Evolutionary conservation across 2,113 vertebrate species (phyloP).

Genomic region (Catharus minimus): DNA sequence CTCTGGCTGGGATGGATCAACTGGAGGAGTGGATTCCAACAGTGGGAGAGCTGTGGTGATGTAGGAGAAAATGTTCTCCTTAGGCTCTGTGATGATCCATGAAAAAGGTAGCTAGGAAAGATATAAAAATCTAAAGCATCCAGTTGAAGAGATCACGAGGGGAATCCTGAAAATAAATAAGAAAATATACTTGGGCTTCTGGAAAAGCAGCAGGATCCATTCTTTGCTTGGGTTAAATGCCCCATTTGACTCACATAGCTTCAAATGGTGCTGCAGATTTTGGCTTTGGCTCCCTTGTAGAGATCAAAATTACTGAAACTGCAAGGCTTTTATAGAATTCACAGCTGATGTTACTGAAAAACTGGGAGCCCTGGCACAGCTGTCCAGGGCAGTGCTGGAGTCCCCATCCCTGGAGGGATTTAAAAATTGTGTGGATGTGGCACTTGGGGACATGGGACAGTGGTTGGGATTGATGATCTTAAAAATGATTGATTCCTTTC

Average conservation of each 20-base stretch:
- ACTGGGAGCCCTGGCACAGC: neutral
- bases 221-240: neutral
- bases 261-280: neutral
- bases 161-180: neutral
- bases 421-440: accelerated
- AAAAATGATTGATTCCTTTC: neutral
- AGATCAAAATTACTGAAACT: neutral
- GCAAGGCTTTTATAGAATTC: neutral
- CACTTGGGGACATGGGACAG: neutral
- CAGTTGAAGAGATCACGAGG: neutral
- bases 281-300: neutral
- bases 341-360: neutral
- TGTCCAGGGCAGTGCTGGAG: accelerated
- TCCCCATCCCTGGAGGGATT: neutral
- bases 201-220: neutral
- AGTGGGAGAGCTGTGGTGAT: neutral
- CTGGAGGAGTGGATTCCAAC: neutral
- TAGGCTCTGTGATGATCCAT: neutral
- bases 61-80: neutral
- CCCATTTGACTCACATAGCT: accelerated
- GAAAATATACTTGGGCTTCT: neutral
- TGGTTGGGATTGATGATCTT: neutral
- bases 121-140: neutral
- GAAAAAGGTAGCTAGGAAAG: neutral
- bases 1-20: neutral